Evolutionary conservation across 2,113 vertebrate species (phyloP).

Genomic region (Rhegmatorhina hoffmannsi): DNA sequence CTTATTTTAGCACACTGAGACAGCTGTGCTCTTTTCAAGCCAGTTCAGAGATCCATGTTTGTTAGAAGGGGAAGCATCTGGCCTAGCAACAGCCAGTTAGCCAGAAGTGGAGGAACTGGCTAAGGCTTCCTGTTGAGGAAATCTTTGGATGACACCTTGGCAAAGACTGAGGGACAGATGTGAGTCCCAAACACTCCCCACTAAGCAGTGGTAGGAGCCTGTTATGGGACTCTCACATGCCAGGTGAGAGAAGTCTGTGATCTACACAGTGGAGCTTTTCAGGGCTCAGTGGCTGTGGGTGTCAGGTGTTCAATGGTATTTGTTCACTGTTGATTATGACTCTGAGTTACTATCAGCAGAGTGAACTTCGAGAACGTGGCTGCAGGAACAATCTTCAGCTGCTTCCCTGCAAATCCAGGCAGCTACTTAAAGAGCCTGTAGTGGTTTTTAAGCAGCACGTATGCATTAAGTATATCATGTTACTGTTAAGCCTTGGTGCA

Average conservation of each 20-base stretch:
- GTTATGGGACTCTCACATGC: neutral
- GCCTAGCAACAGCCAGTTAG: neutral
- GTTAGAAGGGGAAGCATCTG: neutral
- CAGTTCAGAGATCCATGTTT: neutral
- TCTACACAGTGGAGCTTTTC: neutral
- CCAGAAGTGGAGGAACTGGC: neutral
- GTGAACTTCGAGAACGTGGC: neutral
- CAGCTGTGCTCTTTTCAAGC: constrained; percentile 30
- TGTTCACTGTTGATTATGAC: neutral
- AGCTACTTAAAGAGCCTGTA: neutral
- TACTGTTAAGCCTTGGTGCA: neutral
- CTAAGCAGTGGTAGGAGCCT: neutral
- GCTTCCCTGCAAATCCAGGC: neutral
- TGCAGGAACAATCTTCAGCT: neutral
- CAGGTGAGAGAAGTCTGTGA: neutral
- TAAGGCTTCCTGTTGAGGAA: neutral
- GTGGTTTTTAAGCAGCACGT: neutral
- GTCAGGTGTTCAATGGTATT: neutral
- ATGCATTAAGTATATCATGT: neutral
- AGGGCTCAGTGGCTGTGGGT: neutral
- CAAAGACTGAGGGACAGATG: neutral
- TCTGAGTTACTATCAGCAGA: neutral
- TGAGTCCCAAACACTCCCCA: neutral
- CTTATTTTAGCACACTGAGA: neutral
- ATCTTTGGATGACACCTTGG: neutral